Evolutionary conservation across 2,797 vertebrate species (phyloP).

Genomic region (Pelodytes ibericus): DNA sequence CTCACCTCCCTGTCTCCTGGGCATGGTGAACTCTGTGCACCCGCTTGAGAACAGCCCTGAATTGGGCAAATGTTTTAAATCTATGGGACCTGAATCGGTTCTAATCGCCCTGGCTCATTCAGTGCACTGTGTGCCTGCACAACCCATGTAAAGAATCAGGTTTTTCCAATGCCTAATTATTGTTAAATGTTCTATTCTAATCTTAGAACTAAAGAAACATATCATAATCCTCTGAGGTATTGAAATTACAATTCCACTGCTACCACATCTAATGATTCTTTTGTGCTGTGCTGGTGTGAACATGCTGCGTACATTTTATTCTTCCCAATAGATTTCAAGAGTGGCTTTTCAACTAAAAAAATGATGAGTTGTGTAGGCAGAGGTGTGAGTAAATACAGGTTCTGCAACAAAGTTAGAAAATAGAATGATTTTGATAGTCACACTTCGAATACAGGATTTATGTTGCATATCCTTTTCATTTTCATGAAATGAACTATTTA

Average conservation of each 20-base stretch:
- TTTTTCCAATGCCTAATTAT: no score
- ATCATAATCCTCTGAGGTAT: conserved; percentile 28
- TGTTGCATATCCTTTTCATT: conserved; percentile 6
- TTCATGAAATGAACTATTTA: not conserved
- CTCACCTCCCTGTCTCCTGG: no score
- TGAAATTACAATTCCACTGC: conserved; percentile 27
- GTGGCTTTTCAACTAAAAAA: conserved; percentile 28
- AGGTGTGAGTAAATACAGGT: conserved; percentile 3
- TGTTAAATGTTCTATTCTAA: no score
- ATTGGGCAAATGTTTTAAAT: no score
- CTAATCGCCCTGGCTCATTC: no score
- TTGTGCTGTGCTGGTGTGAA: conserved; percentile 15
- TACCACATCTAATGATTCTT: conserved; percentile 31
- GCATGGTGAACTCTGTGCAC: no score
- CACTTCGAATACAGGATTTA: not conserved
- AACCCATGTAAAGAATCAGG: no score
- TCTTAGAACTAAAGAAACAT: conserved; percentile 17
- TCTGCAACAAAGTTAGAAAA: not conserved
- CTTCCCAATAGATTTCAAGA: conserved; percentile 10
- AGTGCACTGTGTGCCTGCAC: no score
- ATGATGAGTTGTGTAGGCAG: conserved; percentile 28
- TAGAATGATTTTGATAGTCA: not conserved
- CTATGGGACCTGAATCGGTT: no score
- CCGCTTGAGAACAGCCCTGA: no score
- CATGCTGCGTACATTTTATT: conserved; percentile 43